phyloP scores from a whole-genome alignment of 2,797 vertebrate genomes.

The Lagorchestes hirsutus region DNA sequence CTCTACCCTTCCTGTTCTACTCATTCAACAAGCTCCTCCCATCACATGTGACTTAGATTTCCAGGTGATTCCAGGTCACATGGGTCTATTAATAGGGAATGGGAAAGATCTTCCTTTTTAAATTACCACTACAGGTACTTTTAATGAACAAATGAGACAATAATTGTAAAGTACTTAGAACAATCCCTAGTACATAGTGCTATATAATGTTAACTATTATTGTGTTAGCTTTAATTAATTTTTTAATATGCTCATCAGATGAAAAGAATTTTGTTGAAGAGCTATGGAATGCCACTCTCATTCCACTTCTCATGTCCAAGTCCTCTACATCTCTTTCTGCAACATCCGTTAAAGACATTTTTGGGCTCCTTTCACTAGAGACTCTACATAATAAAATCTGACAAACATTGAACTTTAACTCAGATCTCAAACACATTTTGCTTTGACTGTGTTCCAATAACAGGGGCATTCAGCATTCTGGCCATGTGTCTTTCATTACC shows the following conservation, averaged over 20 bases:
- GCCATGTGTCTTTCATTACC: constrained; percentile 61
- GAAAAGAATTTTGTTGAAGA: constrained; percentile 69
- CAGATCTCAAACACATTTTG: constrained; percentile 65
- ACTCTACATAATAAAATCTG: constrained; percentile 69
- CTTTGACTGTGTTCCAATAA: constrained; percentile 61
- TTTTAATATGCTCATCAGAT: constrained; percentile 10
- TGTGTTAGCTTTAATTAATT: constrained; percentile 30
- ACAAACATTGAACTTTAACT: constrained; percentile 69
- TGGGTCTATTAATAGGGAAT: too few relatives aligned
- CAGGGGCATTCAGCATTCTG: constrained; percentile 40
- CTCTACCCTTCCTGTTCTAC: too few relatives aligned
- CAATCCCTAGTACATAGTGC: not conserved
- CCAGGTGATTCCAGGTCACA: too few relatives aligned
- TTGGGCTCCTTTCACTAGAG: constrained; percentile 65
- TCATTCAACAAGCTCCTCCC: too few relatives aligned
- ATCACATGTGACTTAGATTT: too few relatives aligned
- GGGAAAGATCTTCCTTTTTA: too few relatives aligned
- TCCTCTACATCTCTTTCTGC: constrained; percentile 57
- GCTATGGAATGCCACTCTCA: constrained; percentile 67
- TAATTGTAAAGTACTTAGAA: not conserved
- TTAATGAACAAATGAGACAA: not conserved
- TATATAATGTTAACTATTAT: not conserved
- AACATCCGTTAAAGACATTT: constrained; percentile 67
- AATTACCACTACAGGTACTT: too few relatives aligned
- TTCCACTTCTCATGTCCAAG: constrained; percentile 42